Evolutionary conservation across 2,888 invertebrate species (phyloP).

Genomic region (Drosophila cracens): DNA sequence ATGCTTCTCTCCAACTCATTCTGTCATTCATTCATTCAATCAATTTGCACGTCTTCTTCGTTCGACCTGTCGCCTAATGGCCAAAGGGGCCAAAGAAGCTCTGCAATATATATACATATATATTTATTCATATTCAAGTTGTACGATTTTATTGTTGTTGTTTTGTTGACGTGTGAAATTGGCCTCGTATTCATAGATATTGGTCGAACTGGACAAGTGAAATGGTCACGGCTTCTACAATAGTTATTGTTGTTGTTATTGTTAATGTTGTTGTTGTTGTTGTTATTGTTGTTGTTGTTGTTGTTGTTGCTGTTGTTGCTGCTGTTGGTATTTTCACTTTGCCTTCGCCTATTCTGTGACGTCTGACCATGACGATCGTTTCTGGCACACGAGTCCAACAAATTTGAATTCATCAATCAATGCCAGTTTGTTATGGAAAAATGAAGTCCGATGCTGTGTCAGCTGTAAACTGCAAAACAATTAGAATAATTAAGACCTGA

Average conservation of each 20-base stretch:
- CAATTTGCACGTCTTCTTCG: slow-evolving; percentile 66
- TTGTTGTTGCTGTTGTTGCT: slow-evolving; percentile 11
- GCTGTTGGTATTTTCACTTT: slow-evolving; percentile 31
- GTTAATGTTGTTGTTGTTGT: slow-evolving; percentile 13
- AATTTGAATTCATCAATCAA: slow-evolving; percentile 64
- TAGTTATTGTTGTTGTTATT: slow-evolving; percentile 11
- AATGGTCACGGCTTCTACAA: slow-evolving; percentile 38
- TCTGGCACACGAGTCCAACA: slow-evolving; percentile 31
- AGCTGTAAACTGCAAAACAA: slow-evolving; percentile 52
- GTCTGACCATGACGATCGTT: slow-evolving; percentile 18
- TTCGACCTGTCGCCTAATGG: slow-evolving; percentile 9
- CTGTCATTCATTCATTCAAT: slow-evolving; percentile 63
- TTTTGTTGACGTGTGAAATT: slow-evolving; percentile 55
- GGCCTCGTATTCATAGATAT: slow-evolving; percentile 36
- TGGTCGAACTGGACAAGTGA: slow-evolving; percentile 58
- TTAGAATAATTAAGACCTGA: slow-evolving; percentile 69
- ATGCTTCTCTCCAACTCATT: slow-evolving; percentile 63
- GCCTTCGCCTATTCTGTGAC: slow-evolving; percentile 9
- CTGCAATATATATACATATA: background rate
- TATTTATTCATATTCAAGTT: slow-evolving; percentile 63
- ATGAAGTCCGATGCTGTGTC: slow-evolving; percentile 13
- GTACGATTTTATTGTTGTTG: slow-evolving; percentile 40
- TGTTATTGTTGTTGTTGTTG: background rate
- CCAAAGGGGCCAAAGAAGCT: slow-evolving; percentile 1
- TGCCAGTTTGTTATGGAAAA: slow-evolving; percentile 45